Evolutionary conservation across 2,888 invertebrate genomes (phyloP).

Genomic region (Macaria notata): DNA sequence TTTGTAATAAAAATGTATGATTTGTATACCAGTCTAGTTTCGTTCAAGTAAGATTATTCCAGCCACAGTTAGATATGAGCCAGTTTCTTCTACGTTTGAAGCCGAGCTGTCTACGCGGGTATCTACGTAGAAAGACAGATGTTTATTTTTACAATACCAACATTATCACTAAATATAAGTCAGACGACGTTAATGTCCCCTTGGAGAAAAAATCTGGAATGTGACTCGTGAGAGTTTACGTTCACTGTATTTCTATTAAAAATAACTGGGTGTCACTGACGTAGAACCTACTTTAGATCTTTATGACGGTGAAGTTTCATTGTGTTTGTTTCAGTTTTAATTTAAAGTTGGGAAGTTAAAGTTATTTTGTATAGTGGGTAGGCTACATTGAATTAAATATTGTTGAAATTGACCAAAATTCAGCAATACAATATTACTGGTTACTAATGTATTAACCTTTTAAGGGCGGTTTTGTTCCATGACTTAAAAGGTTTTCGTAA

Average conservation of each 20-base stretch:
- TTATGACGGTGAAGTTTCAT: conserved; percentile 12
- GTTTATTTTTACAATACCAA: conserved; percentile 9
- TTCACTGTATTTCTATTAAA: conserved; percentile 11
- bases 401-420: too few relatives aligned
- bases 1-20: too few relatives aligned
- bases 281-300: conserved; percentile 20
- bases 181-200: conserved; percentile 10
- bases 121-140: not conserved
- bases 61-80: too few relatives aligned
- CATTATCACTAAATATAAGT: conserved; percentile 20
- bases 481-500: too few relatives aligned
- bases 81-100: conserved; percentile 1
- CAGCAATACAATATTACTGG: too few relatives aligned
- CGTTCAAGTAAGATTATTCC: too few relatives aligned
- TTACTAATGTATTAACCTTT: too few relatives aligned
- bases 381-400: too few relatives aligned
- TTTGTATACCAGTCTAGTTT: too few relatives aligned
- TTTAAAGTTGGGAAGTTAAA: not conserved
- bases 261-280: conserved; percentile 21
- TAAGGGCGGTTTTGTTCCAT: too few relatives aligned
- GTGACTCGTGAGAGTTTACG: conserved; percentile 3
- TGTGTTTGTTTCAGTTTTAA: conserved; percentile 8
- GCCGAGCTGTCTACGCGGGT: not conserved
- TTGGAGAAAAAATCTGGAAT: conserved; percentile 15
- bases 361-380: too few relatives aligned